phyloP scores from a whole-genome alignment of 2,113 vertebrate genomes.

The Podiceps cristatus region DNA sequence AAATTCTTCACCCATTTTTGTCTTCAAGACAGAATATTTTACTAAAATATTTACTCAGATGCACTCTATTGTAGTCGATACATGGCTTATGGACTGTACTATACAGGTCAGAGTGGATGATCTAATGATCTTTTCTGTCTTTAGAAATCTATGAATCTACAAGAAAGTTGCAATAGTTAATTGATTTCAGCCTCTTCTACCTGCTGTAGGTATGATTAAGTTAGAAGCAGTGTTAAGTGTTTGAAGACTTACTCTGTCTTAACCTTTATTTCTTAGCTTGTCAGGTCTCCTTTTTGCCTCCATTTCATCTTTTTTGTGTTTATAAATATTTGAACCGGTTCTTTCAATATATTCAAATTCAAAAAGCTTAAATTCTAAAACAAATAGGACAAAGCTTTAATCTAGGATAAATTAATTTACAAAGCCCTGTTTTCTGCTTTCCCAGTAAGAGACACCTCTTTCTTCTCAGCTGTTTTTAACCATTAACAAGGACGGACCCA shows the following conservation, averaged over 20 bases:
- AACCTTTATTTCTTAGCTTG: neutral
- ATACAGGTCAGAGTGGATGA: neutral
- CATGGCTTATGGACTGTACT: neutral
- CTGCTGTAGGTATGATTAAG: neutral
- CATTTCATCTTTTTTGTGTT: neutral
- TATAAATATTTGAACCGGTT: neutral
- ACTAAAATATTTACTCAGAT: neutral
- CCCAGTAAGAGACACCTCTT: neutral
- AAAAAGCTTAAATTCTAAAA: neutral
- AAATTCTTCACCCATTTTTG: neutral
- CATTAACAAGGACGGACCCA: neutral
- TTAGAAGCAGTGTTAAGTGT: neutral
- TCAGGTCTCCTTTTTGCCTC: neutral
- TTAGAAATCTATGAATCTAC: neutral
- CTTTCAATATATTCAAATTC: neutral
- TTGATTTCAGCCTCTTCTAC: neutral
- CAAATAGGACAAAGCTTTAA: neutral
- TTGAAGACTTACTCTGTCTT: neutral
- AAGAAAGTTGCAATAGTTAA: neutral
- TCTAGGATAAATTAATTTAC: neutral
- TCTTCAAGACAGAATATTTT: neutral
- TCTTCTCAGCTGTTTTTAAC: neutral
- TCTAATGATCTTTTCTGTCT: neutral
- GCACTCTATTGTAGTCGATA: neutral
- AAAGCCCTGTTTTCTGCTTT: neutral